Evolutionary conservation across 2,797 vertebrate species (phyloP), one percentile per base, ranked within the genome.

Genomic region (Alca torda): DNA sequence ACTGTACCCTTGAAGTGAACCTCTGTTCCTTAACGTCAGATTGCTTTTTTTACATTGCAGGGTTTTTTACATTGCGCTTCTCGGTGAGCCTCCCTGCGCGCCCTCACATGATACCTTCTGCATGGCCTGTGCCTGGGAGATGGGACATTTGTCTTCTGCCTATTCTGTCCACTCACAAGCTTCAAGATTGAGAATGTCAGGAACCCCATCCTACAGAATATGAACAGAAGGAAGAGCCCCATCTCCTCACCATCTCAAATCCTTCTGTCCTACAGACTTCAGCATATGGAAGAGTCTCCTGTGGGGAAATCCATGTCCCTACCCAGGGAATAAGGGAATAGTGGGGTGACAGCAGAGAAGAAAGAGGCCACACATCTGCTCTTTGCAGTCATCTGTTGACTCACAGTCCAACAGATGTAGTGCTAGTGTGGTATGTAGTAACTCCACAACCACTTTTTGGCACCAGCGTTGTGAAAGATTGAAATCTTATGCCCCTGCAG

Each of bases 11-110:
- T 39, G 30, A 64, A 57, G 31, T 4, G 25, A 64, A 46, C 12
- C 43, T 82, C 48, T 0, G 2, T 67, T 50, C 31, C 45, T 59
- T 51, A 51, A 37, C 19, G 21, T 57, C 67, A 63, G 18, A 26
- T 53, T 26, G 39, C 48, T 64, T 75, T 50, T 60, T 41, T 39
- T 59, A n/a, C 43, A 45, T 59, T 35, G 33, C n/a, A 35, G 41
- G 41, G 41, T 41, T 41, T 23, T 59, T 35, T 24, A 59, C 57
- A 59, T 10, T 11, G 39, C 0, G 0, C 56, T 43, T 54, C 59
- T 61, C 2, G 0, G n/a, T 2, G 0, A 64, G 50, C 37, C 31
- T 56, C 43, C 33, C 51, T 21, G 26, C 1, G 4, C 65, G 39
- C 53, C 51, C 54, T 59, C 41, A 28, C 6, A 1, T 7, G 26